Evolutionary conservation across 2,888 invertebrate genomes (phyloP), one percentile per base, ranked within the genome.

Genomic region (Helicoverpa assulta): DNA sequence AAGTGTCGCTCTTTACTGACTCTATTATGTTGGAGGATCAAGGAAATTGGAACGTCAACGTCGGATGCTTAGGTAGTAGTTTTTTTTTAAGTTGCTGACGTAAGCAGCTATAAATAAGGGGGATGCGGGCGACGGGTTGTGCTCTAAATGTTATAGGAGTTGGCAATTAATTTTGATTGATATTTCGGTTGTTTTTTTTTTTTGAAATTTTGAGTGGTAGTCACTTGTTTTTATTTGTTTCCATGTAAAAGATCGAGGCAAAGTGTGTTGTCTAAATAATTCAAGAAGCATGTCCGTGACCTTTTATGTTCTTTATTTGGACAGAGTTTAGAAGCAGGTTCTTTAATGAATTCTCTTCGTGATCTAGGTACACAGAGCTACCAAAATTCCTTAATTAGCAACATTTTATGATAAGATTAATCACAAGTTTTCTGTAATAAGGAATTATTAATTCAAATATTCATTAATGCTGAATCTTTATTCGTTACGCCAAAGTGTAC

Each of bases 391-490:
- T 62, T 6, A 26, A 51, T 16, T 26, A 56, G 47, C 21, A 67
- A 61, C 56, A 76, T 73, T 73, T 53, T 65, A 67, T 75, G 73
- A 76, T 76, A 82, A 72, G 67, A 65, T 70, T 73, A 77, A 81
- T 81, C 78, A 79, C 72, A 81, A 85, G 81, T 82, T 83, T 82
- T 85, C 85, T 84, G 77, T 73, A 80, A 86, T 85, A 81, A 72
- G 78, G 80, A 87, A 87, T 88, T 84, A 86, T 85, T 88, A 88
- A 89, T 89, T 89, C 84, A 92, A 90, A 89, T 91, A 93, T 93
- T 93, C 90, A 93, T 93, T 92, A 92, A 91, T 91, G 87, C 88
- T 75, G 82, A 91, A 91, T 89, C 88, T 88, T 86, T 84, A 81
- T 89, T 88, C 87, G 86, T 89, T 83, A 86, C 85, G 86, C 85